Base-by-base conservation (phyloP, 2,797 vertebrate species). In the Australoheros facetus region DNA sequence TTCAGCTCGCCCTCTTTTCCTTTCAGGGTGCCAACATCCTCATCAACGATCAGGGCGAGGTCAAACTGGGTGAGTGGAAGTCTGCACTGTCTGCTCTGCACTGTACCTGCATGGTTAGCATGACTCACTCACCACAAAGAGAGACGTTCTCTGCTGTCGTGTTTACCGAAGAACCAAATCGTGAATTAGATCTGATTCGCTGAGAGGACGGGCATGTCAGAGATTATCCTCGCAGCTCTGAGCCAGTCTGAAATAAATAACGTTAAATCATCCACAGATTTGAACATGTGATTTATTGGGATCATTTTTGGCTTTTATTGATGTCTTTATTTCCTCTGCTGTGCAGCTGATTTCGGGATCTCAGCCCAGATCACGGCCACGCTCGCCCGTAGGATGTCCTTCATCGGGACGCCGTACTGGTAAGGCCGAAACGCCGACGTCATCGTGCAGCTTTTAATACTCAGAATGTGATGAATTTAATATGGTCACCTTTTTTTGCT, bases 341-440 rank as follows among this genome's bases (percentile, higher is more conserved):
- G 14, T 81, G 56, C 79, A 98, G 97, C 97, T 9, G 97, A 98
- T 88, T 98, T 98, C 79, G 97, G 97, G 53, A 97, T 98, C 92
- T 97, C 97, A 0, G 97, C 97, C 5, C 97, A 98, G 92, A 97
- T 98, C 53, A 97, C 97, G 4, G 97, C 96, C 10, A 98, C 97
- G 0, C 94, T 98, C 84, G 96, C 97, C 13, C 95, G 97, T 2
- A 93, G 97, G 48, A 97, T 97, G 92, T 98, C 97, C 48, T 98
- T 98, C 93, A 97, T 98, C 0, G 97, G 97, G 60, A 98, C 97
- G 0, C 97, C 97, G 1, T 98, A 98, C 80, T 98, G 97, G 97
- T 98, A 39, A 95, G 93, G 4, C 80, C 64, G 51, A 56, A 39
- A 14, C n/a, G 19, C 23, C 0, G 1, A 23, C 1, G 14, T 56